Evolutionary conservation across 30 jellyfish, hydroid and myxozoan genomes (phyloP).

Genomic region (Aurelia sp.): DNA sequence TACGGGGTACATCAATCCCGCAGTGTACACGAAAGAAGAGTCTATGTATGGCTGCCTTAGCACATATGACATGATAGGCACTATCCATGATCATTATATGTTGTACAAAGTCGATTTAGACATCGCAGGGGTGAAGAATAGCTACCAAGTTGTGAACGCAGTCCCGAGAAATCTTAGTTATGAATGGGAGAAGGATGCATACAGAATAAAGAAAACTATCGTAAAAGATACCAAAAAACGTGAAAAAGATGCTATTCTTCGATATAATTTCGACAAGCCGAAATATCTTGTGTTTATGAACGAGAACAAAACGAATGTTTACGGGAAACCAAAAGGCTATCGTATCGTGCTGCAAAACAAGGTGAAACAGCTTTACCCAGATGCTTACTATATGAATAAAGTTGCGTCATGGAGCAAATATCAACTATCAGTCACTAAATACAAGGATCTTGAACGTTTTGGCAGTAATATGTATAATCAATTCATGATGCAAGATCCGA

Average conservation of each 20-base stretch:
- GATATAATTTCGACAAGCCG: constrained; percentile 76
- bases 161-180: constrained; percentile 38
- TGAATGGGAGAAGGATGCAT: constrained; percentile 51
- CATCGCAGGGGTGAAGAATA: constrained; percentile 74
- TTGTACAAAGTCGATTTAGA: constrained; percentile 80
- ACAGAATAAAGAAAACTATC: constrained; percentile 36
- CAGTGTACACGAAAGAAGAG: constrained; percentile 25
- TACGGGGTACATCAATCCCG: constrained; percentile 66
- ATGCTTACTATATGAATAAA: constrained; percentile 37
- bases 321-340: constrained; percentile 74
- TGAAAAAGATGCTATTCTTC: constrained; percentile 68
- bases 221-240: constrained; percentile 37
- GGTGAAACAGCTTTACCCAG: constrained; percentile 62
- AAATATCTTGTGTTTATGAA: constrained; percentile 57
- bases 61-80: constrained; percentile 38
- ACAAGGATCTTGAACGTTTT: constrained; percentile 48
- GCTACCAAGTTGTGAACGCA: constrained; percentile 63
- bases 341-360: constrained; percentile 50
- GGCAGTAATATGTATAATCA: constrained; percentile 50
- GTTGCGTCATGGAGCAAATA: constrained; percentile 61
- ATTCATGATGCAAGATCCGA: constrained; percentile 54
- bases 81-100: constrained; percentile 75
- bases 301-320: constrained; percentile 55
- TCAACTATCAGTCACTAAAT: constrained; percentile 64
- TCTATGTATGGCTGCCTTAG: constrained; percentile 56